Conservation (phyloP, 2,113 vertebrate genomes). For the Marmota monax region DNA sequence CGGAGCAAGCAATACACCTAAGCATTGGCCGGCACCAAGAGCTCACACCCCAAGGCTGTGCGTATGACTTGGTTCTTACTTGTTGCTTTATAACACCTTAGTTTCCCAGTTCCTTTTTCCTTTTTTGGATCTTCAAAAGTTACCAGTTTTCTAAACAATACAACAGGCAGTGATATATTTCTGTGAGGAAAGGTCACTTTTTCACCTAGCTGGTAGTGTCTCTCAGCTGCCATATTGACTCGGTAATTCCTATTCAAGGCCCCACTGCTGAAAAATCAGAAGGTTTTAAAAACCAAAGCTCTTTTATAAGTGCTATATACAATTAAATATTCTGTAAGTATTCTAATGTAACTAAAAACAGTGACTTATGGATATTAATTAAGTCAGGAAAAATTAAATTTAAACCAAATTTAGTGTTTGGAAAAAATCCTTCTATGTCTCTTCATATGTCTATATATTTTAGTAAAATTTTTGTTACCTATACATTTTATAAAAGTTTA, state of each 20-base stretch:
- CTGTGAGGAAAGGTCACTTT: neutral
- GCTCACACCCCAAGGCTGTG: neutral
- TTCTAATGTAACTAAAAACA: neutral
- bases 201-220: neutral
- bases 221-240: neutral
- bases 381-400: conserved; percentile 10
- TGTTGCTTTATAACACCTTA: neutral
- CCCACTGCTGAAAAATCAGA: neutral
- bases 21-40: neutral
- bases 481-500: neutral
- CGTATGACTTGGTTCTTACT: neutral
- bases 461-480: conserved; percentile 18
- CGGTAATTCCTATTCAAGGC: neutral
- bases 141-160: neutral
- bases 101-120: neutral
- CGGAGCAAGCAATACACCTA: neutral
- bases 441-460: neutral
- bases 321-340: conserved; percentile 10
- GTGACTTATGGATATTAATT: neutral
- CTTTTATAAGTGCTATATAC: neutral
- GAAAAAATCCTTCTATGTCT: neutral
- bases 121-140: neutral
- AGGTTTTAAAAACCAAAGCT: conserved; percentile 15
- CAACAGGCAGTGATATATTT: neutral
- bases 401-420: conserved; percentile 22